Conservation (phyloP, 37 sponge, comb jelly and placozoan species). For the Mnemiopsis leidyi region DNA sequence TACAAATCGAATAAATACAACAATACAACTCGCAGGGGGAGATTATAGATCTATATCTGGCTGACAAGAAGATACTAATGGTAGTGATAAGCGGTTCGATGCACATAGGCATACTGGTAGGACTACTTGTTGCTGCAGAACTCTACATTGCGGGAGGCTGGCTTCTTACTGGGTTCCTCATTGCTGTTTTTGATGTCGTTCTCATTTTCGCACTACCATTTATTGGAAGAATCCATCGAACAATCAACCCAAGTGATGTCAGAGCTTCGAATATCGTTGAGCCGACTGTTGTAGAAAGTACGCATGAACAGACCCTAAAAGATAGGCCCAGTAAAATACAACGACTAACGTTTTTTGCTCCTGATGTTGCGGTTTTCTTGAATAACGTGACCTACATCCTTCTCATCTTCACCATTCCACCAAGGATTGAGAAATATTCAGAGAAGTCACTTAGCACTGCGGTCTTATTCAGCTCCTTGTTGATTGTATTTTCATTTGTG, state of each 20-base stretch:
- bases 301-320: not conserved
- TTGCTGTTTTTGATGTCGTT: not conserved
- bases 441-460: not conserved
- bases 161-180: not conserved
- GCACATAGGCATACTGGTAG: not conserved
- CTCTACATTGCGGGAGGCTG: slow-evolving; percentile 4
- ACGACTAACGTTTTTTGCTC: not conserved
- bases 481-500: not conserved
- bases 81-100: not conserved
- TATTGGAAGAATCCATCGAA: not conserved
- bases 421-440: not conserved
- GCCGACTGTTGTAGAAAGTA: not conserved
- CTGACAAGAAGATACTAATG: not conserved
- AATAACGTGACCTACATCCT: not conserved
- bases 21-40: too few species aligned
- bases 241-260: not conserved
- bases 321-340: not conserved
- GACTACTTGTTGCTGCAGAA: not conserved
- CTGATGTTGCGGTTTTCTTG: not conserved
- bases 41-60: not conserved
- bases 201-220: not conserved
- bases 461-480: not conserved
- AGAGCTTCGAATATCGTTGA: not conserved
- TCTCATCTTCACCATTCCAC: not conserved
- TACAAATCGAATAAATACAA: too few species aligned